Base-by-base conservation (phyloP, 92 coral and sea anemone genomes). In the Epizoanthus rinbou region DNA sequence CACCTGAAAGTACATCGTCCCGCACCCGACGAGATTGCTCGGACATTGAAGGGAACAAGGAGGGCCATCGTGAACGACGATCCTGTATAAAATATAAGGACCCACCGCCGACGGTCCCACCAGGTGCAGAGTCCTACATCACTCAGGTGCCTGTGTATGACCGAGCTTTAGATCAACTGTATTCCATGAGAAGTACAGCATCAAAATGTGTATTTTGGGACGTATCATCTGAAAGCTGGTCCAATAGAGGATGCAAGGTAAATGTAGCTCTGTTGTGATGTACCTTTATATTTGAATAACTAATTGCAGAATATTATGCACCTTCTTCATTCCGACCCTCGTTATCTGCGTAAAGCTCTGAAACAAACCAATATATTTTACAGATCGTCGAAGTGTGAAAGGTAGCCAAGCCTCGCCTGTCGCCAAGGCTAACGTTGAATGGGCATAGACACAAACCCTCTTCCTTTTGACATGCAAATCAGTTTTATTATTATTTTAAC, bases 71-170 rank as follows among this genome's bases (percentile, higher is more conserved):
- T 22, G 16, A 16, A 3, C 69, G 59, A 4, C 41, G 82, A 23
- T 78, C 82, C 6, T 78, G 82, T 47, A 78, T 78, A 41, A 78
- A 62, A 41, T 78, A 78, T 25, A 78, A 78, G 52, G 82, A 78
- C 1, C 82, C 82, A 14, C 82, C 82, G 16, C 82, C 81, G 1
- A 78, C 82, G 13, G 72, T 41, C 13, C 57, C 0, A n/a, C 69
- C 82, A 11, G 82, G 13, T 6, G 37, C 69, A 3, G 82, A 66
- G 13, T 4, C 56, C n/a, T 78, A 10, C 72, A 18, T 78, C 47
- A 78, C 70, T 15, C 58, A 63, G 62, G 82, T 33, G 6, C 82
- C 82, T 13, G 59, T 60, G 5, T 78, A 19, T 58, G 50, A 78
- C 82, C 71, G 23, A 39, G 71, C 71, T 43, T 22, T 57, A 11